Conservation (phyloP, 2,797 vertebrate genomes). For the Myotis pilosus region DNA sequence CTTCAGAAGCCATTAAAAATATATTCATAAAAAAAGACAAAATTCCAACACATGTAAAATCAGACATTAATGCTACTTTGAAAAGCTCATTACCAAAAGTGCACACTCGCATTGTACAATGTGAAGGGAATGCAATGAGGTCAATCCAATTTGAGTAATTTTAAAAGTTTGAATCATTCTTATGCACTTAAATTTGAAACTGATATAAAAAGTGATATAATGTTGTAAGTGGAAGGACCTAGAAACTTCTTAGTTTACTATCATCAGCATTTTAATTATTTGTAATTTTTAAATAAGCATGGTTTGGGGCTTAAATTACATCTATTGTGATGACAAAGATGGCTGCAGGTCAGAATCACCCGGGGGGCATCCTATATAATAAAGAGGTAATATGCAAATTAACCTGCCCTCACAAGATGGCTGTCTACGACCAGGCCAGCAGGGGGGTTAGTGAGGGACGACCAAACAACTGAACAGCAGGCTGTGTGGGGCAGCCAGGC, state of each 20-base stretch:
- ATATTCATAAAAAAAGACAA: neutral
- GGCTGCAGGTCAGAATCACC: neutral
- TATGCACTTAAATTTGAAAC: neutral
- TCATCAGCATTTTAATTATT: neutral
- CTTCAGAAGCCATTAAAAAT: neutral
- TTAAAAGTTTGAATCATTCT: neutral
- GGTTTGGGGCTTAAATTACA: neutral
- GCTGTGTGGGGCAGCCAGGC: too few relatives aligned
- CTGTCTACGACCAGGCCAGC: too few relatives aligned
- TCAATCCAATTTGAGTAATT: neutral
- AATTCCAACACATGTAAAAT: constrained; percentile 38
- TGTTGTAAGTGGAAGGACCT: neutral
- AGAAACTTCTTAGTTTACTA: neutral
- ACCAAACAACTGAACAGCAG: too few relatives aligned
- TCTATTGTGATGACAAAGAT: neutral
- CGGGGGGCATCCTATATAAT: neutral
- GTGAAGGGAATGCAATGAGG: neutral
- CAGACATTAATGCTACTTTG: neutral
- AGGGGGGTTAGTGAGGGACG: too few relatives aligned
- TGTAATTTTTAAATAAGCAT: constrained; percentile 3
- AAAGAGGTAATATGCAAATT: too few relatives aligned
- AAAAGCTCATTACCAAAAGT: neutral
- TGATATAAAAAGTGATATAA: neutral
- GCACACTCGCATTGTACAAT: neutral
- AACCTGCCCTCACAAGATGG: too few relatives aligned